Evolutionary conservation across 2,113 vertebrate genomes (phyloP).

Genomic region (Arothron firmamentum): DNA sequence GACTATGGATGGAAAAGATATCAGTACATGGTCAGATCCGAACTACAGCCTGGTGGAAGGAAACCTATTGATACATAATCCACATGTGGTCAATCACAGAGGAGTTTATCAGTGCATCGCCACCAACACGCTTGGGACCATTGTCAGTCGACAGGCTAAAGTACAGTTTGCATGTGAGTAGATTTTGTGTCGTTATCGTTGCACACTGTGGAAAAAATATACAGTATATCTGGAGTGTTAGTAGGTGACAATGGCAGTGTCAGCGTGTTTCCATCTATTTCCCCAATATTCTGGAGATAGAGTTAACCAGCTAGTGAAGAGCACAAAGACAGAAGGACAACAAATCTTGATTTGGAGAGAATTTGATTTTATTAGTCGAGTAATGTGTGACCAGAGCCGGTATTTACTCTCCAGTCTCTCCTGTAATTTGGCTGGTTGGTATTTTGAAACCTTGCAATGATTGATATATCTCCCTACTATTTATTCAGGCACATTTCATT

Average conservation of each 20-base stretch:
- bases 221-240: background rate
- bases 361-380: conserved; percentile 40
- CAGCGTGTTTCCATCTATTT: background rate
- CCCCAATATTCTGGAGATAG: too few species aligned
- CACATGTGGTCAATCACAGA: conserved; percentile 76
- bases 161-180: conserved; percentile 92
- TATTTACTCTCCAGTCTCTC: conserved; percentile 61
- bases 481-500: conserved; percentile 64
- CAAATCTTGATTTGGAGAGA: conserved; percentile 2
- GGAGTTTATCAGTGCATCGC: conserved; percentile 89
- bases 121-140: conserved; percentile 84
- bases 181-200: background rate
- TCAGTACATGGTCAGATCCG: conserved; percentile 77
- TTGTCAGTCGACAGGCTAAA: conserved; percentile 82
- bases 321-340: background rate
- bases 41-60: conserved; percentile 84
- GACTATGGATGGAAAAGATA: conserved; percentile 82
- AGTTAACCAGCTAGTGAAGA: background rate
- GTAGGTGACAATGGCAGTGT: background rate
- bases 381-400: conserved; percentile 45
- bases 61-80: conserved; percentile 83
- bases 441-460: conserved; percentile 57
- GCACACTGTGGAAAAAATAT: background rate
- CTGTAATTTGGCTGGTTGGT: conserved; percentile 21
- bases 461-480: conserved; percentile 48